These are phyloP conservation scores for Ellobium chinense DNA, from an alignment of 2,888 invertebrate species.

Conservation along the genomic window DNA sequence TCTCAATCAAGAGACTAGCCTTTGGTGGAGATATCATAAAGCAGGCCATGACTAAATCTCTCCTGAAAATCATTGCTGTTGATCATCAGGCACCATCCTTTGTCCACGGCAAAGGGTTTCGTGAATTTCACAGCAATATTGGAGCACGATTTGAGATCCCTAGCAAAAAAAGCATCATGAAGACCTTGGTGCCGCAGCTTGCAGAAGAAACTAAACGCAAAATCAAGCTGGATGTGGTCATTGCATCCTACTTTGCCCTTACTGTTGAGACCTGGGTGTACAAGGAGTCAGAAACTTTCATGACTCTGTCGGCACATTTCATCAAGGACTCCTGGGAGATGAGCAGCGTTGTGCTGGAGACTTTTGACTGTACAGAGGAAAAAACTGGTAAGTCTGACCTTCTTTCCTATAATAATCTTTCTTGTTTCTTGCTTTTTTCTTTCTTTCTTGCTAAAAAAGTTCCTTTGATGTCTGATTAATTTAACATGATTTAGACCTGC, in stretches of 20 bases:
- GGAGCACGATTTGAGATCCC: constrained; percentile 37
- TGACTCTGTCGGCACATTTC: constrained; percentile 43
- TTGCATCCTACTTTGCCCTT: constrained; percentile 36
- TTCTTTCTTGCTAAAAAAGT: no score
- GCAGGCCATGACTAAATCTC: constrained; percentile 28
- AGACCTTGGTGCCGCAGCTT: constrained; percentile 33
- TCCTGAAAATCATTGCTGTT: constrained; percentile 35
- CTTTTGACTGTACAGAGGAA: constrained; percentile 41
- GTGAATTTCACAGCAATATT: constrained; percentile 24
- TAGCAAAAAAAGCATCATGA: constrained; percentile 30
- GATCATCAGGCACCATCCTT: constrained; percentile 33
- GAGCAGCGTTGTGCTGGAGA: constrained; percentile 38
- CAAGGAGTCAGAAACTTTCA: constrained; percentile 23
- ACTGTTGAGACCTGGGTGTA: constrained; percentile 43
- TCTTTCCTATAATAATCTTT: no score
- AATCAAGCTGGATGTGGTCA: constrained; percentile 39
- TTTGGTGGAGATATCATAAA: constrained; percentile 25
- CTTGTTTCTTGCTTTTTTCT: no score
- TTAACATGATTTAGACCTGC: no score
- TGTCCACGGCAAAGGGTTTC: constrained; percentile 38
- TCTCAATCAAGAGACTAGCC: background rate
- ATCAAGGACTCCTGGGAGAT: constrained; percentile 43
- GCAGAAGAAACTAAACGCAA: constrained; percentile 40
- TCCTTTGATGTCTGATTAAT: no score
- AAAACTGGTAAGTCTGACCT: constrained; percentile 27